Conservation (phyloP, 2,888 invertebrate species). For the Chalcis sispes region DNA sequence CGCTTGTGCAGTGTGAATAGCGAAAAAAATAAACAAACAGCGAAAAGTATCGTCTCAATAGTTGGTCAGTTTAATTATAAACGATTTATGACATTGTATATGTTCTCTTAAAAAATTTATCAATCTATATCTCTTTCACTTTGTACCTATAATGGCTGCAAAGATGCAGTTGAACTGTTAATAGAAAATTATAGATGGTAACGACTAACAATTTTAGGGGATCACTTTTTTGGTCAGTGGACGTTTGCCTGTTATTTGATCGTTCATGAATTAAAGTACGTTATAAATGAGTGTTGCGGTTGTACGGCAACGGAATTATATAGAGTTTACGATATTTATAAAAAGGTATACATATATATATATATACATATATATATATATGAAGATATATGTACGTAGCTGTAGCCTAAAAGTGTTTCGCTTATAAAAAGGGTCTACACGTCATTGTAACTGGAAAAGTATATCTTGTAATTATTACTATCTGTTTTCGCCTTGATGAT, state of each 20-base stretch:
- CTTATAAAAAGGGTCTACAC: conserved; percentile 71
- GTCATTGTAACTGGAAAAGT: conserved; percentile 54
- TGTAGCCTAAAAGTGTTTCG: conserved; percentile 69
- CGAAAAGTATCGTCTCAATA: conserved; percentile 23
- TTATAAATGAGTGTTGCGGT: conserved; percentile 65
- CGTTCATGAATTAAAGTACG: conserved; percentile 60
- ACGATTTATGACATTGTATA: conserved; percentile 29
- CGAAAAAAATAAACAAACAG: conserved; percentile 16
- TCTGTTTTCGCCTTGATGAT: conserved; percentile 35
- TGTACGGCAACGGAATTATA: conserved; percentile 66
- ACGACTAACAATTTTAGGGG: conserved; percentile 60
- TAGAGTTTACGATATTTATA: conserved; percentile 71
- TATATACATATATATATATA: conserved; percentile 67
- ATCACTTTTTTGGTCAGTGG: conserved; percentile 67
- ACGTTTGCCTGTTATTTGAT: conserved; percentile 68
- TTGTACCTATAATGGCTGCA: neutral
- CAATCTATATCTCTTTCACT: conserved; percentile 27
- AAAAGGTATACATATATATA: conserved; percentile 61
- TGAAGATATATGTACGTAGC: conserved; percentile 65
- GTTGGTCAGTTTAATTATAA: conserved; percentile 29
- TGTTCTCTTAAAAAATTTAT: conserved; percentile 11
- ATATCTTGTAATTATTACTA: conserved; percentile 41
- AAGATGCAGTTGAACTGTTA: neutral
- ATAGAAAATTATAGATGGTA: conserved; percentile 38
- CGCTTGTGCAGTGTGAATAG: conserved; percentile 7